Evolutionary conservation across 2,113 vertebrate species (phyloP).

Genomic region (Leucopsar rothschildi): DNA sequence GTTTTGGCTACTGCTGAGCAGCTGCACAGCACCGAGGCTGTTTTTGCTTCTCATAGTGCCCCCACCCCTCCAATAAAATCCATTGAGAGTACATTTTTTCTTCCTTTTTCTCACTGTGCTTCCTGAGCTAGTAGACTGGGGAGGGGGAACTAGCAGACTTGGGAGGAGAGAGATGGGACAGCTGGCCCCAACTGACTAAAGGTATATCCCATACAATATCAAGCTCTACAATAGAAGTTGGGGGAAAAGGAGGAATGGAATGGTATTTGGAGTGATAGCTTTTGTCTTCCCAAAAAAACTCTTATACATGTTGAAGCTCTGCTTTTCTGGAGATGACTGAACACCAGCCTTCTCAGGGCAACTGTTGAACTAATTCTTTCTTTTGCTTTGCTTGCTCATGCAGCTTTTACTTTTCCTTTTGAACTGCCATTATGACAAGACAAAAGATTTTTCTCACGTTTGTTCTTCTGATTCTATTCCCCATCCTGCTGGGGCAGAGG

Average conservation of each 20-base stretch:
- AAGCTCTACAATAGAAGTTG: not conserved
- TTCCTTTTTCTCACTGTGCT: not conserved
- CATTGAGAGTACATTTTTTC: not conserved
- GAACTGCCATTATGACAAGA: not conserved
- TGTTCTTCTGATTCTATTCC: not conserved
- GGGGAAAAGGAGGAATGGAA: not conserved
- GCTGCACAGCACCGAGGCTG: not conserved
- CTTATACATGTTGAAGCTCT: not conserved
- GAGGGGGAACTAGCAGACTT: not conserved
- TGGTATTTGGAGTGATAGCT: not conserved
- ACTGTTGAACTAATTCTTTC: not conserved
- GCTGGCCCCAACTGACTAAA: not conserved
- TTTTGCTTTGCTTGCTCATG: not conserved
- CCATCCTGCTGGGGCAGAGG: not conserved
- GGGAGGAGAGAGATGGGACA: not conserved
- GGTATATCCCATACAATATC: not conserved
- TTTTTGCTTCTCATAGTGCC: not conserved
- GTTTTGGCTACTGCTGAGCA: not conserved
- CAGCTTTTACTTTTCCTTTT: not conserved
- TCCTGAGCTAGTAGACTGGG: too few species aligned
- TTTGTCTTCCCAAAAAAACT: not conserved
- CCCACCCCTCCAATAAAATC: not conserved
- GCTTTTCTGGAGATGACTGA: not conserved
- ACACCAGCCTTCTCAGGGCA: not conserved
- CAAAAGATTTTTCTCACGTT: not conserved